Base-by-base conservation (phyloP, 1,140 invertebrate species). In the Glossosoma conforme region DNA sequence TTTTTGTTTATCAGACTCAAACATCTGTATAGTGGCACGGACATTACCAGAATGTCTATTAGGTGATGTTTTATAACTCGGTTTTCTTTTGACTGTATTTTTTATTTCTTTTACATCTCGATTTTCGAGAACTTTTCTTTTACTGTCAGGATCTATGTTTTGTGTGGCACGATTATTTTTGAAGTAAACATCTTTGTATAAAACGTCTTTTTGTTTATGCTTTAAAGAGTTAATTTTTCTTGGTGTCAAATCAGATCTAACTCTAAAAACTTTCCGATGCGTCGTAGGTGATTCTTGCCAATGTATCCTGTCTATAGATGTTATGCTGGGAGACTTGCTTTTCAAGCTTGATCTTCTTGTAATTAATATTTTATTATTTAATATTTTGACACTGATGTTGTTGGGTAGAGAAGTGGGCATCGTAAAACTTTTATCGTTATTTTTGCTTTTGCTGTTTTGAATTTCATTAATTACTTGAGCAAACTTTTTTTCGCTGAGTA, bases 321-420 rank as follows among this genome's bases (percentile, higher is more conserved):
- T 66, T 56, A 70, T 65, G 54, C 72, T 74, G 6, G 69, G 70
- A 60, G 70, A 73, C 43, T 69, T 61, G 60, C 69, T 70, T 57
- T 61, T 70, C 28, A 64, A 56, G 43, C 62, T 61, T 24, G 67
- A 56, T 58, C 65, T 69, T 59, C 66, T 32, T 68, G 20, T 69
- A 67, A 30, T 61, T 60, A 63, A 62, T 56, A 59, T 62, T 65
- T 44, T 70, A 65, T 43, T 68, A 60, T 44, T 71, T 44, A 73
- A 64, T 53, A 72, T 74, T 69, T 75, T 75, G 15, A 73, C 69
- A 60, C 72, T 75, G 24, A 70, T 65, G 61, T 68, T 68, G 33
- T 68, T 68, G 36, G 67, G 67, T 11, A 73, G 61, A 3, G 70
- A 71, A 14, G 69, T 69, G 10, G 70, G 68, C 0, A 70, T 69